Conservation (phyloP, 2,888 invertebrate genomes). For the Chrysolina haemoptera region DNA sequence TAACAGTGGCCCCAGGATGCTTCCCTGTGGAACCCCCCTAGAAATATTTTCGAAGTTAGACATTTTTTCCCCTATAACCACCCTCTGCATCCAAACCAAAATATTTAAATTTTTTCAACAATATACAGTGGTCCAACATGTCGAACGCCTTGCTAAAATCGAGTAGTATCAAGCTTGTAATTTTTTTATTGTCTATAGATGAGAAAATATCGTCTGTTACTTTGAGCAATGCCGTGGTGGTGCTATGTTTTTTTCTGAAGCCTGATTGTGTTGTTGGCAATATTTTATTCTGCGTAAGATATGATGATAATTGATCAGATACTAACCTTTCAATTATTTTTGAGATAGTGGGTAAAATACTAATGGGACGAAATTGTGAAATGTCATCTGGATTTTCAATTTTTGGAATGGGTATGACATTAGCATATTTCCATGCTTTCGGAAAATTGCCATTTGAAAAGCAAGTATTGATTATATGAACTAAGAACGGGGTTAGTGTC, state of each 20-base stretch:
- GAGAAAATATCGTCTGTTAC: slow-evolving; percentile 7
- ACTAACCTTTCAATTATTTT: not conserved
- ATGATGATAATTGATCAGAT: slow-evolving; percentile 14
- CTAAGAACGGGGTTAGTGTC: too few relatives aligned
- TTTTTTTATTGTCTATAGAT: slow-evolving; percentile 15
- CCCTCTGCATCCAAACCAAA: slow-evolving; percentile 16
- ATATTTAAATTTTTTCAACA: slow-evolving; percentile 11
- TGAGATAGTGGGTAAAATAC: slow-evolving; percentile 5
- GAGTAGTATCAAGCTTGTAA: slow-evolving; percentile 11
- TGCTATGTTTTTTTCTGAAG: not conserved
- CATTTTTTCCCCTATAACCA: slow-evolving; percentile 15
- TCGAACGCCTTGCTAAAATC: slow-evolving; percentile 18
- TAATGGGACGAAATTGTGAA: not conserved
- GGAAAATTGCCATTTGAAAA: too few relatives aligned
- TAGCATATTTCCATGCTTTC: too few relatives aligned
- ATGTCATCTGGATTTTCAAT: slow-evolving; percentile 5
- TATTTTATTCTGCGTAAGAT: not conserved
- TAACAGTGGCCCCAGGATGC: slow-evolving; percentile 8
- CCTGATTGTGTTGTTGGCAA: slow-evolving; percentile 15
- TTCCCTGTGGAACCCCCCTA: slow-evolving; percentile 8
- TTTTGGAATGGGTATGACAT: too few relatives aligned
- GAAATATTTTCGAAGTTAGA: not conserved
- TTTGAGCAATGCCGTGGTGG: not conserved
- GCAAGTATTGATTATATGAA: too few relatives aligned
- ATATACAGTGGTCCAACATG: slow-evolving; percentile 13